These are phyloP conservation scores for Diachasma alloeum DNA, from an alignment of 1,140 invertebrate genomes.

Conservation along the genomic window DNA sequence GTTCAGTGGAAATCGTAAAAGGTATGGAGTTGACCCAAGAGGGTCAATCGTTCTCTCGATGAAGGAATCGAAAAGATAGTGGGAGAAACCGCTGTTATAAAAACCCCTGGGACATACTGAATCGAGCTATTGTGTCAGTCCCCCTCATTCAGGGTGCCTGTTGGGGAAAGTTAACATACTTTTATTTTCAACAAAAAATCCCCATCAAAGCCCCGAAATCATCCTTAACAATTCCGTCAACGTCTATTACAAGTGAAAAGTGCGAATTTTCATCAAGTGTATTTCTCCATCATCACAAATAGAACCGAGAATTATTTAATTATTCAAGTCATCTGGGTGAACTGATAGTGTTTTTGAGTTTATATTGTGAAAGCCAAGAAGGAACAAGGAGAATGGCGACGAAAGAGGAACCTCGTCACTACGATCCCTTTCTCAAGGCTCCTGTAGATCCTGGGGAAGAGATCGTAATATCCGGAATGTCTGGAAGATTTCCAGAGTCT, in stretches of 20 bases:
- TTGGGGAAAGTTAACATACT: neutral
- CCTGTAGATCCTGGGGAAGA: slow-evolving; percentile 71
- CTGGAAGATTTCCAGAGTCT: slow-evolving; percentile 88
- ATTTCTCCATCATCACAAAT: neutral
- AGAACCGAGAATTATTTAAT: neutral
- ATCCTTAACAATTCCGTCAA: neutral
- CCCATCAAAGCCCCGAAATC: neutral
- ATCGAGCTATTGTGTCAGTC: neutral
- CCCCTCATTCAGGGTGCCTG: slow-evolving; percentile 33
- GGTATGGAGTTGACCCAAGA: slow-evolving; percentile 3
- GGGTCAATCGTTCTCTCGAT: neutral
- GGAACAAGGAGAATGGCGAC: neutral
- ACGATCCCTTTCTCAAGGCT: slow-evolving; percentile 18
- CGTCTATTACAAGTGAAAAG: neutral
- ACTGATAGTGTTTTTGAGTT: neutral
- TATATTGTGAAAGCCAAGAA: neutral
- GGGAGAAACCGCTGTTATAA: slow-evolving; percentile 53
- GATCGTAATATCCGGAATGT: slow-evolving; percentile 82
- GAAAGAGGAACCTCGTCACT: slow-evolving; percentile 6
- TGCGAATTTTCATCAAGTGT: neutral
- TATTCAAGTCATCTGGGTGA: neutral
- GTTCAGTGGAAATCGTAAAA: slow-evolving; percentile 37
- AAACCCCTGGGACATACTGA: slow-evolving; percentile 23
- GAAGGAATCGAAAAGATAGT: slow-evolving; percentile 21
- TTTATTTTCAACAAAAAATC: neutral